Base-by-base conservation (phyloP, 2,797 vertebrate species). In the Cynodonichthys magdalenae region DNA sequence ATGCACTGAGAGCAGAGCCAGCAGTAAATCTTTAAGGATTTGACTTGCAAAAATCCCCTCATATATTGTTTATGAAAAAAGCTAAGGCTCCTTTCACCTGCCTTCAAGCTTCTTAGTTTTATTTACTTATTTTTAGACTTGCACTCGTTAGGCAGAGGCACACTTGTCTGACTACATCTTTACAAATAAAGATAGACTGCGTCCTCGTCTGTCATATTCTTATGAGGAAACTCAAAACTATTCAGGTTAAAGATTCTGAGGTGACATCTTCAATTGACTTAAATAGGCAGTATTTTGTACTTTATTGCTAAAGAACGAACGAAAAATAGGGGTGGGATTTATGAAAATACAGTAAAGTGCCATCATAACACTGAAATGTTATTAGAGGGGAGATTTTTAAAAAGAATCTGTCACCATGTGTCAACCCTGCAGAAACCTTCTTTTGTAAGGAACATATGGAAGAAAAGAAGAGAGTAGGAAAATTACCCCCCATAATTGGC, bases 31-130 rank as follows among this genome's bases (percentile, higher is more conserved):
- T 93, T 92, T 90, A 88, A 95, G 95, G 95, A 96, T 97, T 97
- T 95, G 95, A 98, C 95, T 95, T 97, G 95, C 94, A 94, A 98
- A 96, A 96, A 93, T 96, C 96, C 94, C 92, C 94, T 99, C 95
- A 98, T 97, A 95, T 95, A 97, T 97, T 96, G 95, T 98, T 97
- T 94, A 98, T 98, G 93, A 86, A 86, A 87, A 91, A 90, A 86
- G 78, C 69, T 83, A 90, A 93, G 92, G 92, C 89, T 93, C 90
- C 81, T 90, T 91, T 91, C 55, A 85, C 84, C 89, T 87, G 83
- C 85, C 91, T 89, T 79, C 53, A 61, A 89, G 90, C 87, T 86
- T 88, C 85, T 89, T 91, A 77, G 85, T 88, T 93, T 90, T 96
- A 96, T 95, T 96, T 95, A 95, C 95, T 96, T 95, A 95, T 96